A percentile compares a stretch with the other conserved stretches of the same genome.
Conservation (phyloP, 2,113 vertebrate species). For the Colaptes auratus region DNA sequence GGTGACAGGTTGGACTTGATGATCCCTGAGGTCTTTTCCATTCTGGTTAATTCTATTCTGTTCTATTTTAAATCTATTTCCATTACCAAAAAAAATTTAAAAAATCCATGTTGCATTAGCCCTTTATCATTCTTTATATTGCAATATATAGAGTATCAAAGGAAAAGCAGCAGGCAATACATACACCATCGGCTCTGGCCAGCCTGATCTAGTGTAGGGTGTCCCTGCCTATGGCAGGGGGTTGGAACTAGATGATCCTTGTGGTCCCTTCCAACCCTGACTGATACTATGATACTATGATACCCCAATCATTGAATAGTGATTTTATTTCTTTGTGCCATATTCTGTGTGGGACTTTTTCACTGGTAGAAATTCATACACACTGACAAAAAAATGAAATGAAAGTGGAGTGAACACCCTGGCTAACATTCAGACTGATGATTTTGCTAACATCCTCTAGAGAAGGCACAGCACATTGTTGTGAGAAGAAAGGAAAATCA, state of each 20-base stretch:
- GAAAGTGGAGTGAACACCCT: neutral
- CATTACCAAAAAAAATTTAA: neutral
- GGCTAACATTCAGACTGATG: neutral
- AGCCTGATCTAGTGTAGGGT: no score
- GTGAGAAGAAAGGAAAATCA: neutral
- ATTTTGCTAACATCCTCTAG: neutral
- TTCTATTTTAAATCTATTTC: neutral
- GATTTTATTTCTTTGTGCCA: neutral
- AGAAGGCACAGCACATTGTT: fast-evolving
- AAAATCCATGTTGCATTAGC: neutral
- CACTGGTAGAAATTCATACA: neutral
- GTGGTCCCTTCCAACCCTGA: no score
- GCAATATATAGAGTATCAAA: neutral
- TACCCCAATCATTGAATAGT: neutral
- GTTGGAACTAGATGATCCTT: no score
- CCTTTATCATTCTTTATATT: neutral
- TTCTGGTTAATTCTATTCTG: no score
- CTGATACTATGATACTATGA: no score
- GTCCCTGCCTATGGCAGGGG: no score
- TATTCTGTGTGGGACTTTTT: neutral
- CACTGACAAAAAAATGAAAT: neutral
- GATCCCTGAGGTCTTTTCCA: no score
- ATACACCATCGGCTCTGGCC: no score
- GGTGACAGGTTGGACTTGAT: no score
- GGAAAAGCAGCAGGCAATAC: neutral